Percentiles rank a stretch among this genome's conserved stretches.
These are phyloP conservation scores for Biston betularia DNA, from an alignment of 2,888 invertebrate genomes.

Conservation along the genomic window DNA sequence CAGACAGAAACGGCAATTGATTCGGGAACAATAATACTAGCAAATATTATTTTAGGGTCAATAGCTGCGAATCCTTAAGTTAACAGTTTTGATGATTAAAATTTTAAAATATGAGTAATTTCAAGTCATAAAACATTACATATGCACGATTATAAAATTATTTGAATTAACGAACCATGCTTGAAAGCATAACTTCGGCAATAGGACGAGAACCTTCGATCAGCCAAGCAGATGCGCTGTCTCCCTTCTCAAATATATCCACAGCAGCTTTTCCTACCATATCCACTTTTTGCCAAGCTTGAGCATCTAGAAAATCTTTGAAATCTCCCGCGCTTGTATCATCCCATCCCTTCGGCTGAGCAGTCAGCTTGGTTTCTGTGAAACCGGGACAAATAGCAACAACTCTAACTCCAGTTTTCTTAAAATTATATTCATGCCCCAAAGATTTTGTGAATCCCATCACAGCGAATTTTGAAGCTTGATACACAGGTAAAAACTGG, in stretches of 20 bases:
- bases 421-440: conserved; percentile 72
- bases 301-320: conserved; percentile 44
- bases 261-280: conserved; percentile 61
- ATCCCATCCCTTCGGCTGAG: conserved; percentile 40
- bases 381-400: conserved; percentile 82
- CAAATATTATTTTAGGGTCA: too few species aligned
- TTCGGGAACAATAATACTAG: too few species aligned
- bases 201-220: conserved; percentile 74
- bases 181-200: conserved; percentile 46
- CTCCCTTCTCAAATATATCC: conserved; percentile 66
- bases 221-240: conserved; percentile 83
- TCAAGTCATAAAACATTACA: too few species aligned
- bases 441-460: conserved; percentile 79
- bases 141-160: neutral
- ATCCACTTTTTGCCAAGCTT: conserved; percentile 61
- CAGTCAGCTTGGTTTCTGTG: conserved; percentile 67
- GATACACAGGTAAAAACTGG: conserved; percentile 83
- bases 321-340: conserved; percentile 47
- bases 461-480: conserved; percentile 86
- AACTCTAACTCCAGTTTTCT: conserved; percentile 79
- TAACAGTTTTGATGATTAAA: too few species aligned
- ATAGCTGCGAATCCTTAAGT: too few species aligned
- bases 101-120: too few species aligned
- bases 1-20: too few species aligned
- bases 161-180: conserved; percentile 26